Percentiles rank a stretch among this genome's conserved stretches.
These are phyloP conservation scores for Parapsyche elsis DNA, from an alignment of 1,140 invertebrate genomes.

Conservation along the genomic window DNA sequence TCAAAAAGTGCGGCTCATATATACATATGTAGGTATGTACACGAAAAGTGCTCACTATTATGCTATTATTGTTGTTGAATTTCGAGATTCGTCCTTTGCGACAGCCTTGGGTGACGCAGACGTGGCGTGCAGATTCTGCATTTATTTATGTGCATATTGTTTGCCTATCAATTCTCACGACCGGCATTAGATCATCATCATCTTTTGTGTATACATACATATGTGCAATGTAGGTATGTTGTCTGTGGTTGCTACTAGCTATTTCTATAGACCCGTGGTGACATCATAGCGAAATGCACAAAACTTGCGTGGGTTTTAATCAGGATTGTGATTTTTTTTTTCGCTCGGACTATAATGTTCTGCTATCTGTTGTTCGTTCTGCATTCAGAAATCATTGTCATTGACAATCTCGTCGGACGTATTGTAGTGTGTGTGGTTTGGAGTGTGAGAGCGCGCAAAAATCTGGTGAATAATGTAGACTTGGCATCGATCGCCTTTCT, in stretches of 20 bases:
- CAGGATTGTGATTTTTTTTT: background rate
- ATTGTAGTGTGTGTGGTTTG: no score
- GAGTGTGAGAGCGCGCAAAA: no score
- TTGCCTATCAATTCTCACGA: slow-evolving; percentile 8
- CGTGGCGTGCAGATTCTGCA: background rate
- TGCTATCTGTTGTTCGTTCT: no score
- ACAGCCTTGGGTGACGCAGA: background rate
- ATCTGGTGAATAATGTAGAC: no score
- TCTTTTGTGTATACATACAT: no score
- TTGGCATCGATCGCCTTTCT: background rate
- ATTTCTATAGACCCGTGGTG: background rate
- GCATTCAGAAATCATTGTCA: no score
- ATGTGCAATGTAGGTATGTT: no score
- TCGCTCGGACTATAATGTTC: background rate
- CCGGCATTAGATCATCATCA: background rate
- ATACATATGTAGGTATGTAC: no score
- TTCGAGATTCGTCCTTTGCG: background rate
- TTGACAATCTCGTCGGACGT: no score
- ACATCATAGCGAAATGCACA: background rate
- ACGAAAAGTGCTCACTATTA: background rate
- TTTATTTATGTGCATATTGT: background rate
- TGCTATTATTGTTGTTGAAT: background rate
- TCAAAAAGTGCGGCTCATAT: no score
- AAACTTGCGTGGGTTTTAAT: background rate
- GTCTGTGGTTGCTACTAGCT: no score